phyloP scores from a whole-genome alignment of 2,113 vertebrate species.

The Sylvilagus bachmani region DNA sequence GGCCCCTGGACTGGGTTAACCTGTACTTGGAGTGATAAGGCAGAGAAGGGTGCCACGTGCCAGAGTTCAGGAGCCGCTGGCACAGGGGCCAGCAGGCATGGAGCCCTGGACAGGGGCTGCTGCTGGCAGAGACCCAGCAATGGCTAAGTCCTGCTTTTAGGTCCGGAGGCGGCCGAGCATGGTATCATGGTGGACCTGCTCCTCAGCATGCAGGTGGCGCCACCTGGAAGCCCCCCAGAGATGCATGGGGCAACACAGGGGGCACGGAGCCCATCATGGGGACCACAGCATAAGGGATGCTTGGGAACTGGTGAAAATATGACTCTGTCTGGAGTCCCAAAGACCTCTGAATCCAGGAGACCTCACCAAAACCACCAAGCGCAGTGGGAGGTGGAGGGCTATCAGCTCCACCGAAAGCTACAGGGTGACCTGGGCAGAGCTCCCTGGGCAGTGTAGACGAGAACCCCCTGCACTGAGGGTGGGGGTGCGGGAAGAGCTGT shows the following conservation, averaged over 20 bases:
- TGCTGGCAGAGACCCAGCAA: background rate
- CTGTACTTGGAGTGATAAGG: background rate
- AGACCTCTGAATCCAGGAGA: background rate
- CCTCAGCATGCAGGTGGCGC: background rate
- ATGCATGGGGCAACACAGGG: background rate
- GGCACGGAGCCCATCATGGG: fast-evolving
- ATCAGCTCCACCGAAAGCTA: background rate
- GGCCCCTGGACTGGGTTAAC: background rate
- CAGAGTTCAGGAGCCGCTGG: background rate
- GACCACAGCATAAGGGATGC: too few species aligned
- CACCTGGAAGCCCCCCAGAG: background rate
- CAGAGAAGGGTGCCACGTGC: background rate
- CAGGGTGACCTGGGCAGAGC: background rate
- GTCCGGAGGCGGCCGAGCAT: background rate
- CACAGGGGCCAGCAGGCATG: background rate
- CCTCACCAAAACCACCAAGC: background rate
- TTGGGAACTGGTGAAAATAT: background rate
- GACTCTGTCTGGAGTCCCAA: background rate
- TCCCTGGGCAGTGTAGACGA: background rate
- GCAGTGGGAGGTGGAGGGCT: background rate
- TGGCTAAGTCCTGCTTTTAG: background rate
- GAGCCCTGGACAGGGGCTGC: background rate
- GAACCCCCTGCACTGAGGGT: background rate
- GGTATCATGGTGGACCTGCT: background rate
- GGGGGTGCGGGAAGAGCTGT: too few species aligned